These are phyloP conservation scores for Cordilura impudica DNA, from an alignment of 2,888 invertebrate genomes.

Conservation along the genomic window DNA sequence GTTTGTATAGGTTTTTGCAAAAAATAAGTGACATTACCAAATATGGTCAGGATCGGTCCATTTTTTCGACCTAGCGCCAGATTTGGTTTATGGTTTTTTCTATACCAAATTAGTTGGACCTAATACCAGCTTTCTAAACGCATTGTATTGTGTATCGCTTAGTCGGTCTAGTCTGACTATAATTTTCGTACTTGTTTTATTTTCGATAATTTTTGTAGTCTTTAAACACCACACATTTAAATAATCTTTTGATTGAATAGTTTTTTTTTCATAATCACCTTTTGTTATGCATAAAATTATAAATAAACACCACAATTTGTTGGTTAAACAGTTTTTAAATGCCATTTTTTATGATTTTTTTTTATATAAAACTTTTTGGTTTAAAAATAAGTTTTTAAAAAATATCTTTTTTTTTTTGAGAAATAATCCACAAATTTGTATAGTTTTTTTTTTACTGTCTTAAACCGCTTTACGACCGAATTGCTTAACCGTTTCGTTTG, in stretches of 20 bases:
- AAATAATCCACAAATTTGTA: not conserved
- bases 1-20: too few species aligned
- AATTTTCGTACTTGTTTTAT: not conserved
- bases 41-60: too few species aligned
- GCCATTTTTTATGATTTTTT: constrained; percentile 32
- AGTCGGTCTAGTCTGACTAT: too few species aligned
- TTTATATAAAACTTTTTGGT: not conserved
- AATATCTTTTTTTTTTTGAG: not conserved
- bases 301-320: constrained; percentile 35
- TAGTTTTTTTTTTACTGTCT: not conserved
- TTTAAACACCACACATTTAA: not conserved
- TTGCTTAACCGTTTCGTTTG: constrained; percentile 15
- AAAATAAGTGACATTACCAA: too few species aligned
- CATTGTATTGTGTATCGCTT: too few species aligned
- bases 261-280: constrained; percentile 44
- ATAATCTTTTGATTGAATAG: not conserved
- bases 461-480: not conserved
- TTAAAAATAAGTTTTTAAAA: not conserved
- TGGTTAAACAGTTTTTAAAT: constrained; percentile 12
- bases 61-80: too few species aligned
- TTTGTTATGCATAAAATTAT: constrained; percentile 38
- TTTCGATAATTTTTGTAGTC: not conserved
- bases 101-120: too few species aligned
- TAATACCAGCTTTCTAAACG: too few species aligned
- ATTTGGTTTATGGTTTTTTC: too few species aligned